Base-by-base conservation (phyloP, 2,113 vertebrate genomes). In the Noctilio leporinus region DNA sequence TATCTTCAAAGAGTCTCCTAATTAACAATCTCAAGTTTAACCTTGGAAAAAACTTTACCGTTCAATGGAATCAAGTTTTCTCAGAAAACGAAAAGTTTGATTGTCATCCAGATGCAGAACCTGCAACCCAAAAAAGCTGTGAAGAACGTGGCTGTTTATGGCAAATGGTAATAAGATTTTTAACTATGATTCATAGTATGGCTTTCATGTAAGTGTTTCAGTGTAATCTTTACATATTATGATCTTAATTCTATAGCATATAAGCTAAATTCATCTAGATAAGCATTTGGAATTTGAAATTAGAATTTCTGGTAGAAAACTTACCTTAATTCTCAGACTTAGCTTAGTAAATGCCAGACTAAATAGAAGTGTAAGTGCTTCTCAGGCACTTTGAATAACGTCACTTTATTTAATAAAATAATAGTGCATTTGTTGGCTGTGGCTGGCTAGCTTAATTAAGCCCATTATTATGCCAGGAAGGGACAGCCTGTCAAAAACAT, bases 1-100 rank as follows among this genome's bases (percentile, higher is more conserved):
- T 81, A 20, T 89, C 55, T 94, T 90, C 77, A 86, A 89, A 97
- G 97, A 5, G 53, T 95, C 95, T 97, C n/a, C 15, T 77, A 51
- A 97, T 97, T 94, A 16, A 28, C 0, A 7, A 2, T 73, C 94
- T 97, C 43, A 85, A 4, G 0, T 49, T 97, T 16, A 95, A 91
- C 38, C 97, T 97, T 77, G 96, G 97, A 75, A 33, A 0, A 75
- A 97, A 0, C 22, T 97, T 97, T 88, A 19, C 4, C 1, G 30
- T 97, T 86, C 62, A 26, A 26, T 97, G 97, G 97, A 57, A 33
- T 47, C 76, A 95, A 90, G 0, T 1, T 89, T 94, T 93, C 22
- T 69, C 19, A 55, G 47, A 95, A n/a, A 76, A 10, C 47, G 96
- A 97, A 78, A 96, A 1, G 20, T 93, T 97, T 75, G 24, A 20